Conservation (phyloP, 1,140 invertebrate genomes). For the Vanessa tameamea region DNA sequence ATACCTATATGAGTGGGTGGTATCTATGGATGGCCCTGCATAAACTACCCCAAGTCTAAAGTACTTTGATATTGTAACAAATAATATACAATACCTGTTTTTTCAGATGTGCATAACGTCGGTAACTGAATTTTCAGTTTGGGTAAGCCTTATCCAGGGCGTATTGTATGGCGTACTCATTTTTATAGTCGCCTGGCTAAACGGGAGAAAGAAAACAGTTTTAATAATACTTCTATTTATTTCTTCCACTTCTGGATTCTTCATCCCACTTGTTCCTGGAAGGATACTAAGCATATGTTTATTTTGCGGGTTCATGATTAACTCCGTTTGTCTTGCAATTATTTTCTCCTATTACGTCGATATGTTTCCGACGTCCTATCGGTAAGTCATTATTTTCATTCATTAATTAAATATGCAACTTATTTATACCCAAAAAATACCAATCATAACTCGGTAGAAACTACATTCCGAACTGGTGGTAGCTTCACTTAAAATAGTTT, state of each 20-base stretch:
- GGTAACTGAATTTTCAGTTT: slow-evolving; percentile 9
- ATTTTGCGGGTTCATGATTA: slow-evolving; percentile 34
- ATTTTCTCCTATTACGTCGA: slow-evolving; percentile 49
- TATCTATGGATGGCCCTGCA: too few relatives aligned
- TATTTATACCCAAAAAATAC: too few relatives aligned
- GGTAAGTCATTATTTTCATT: slow-evolving; percentile 31
- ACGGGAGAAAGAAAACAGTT: slow-evolving; percentile 33
- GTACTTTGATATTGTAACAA: too few relatives aligned
- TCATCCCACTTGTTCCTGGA: slow-evolving; percentile 21
- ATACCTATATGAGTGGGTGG: too few relatives aligned
- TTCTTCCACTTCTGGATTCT: slow-evolving; percentile 1
- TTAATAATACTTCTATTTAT: slow-evolving; percentile 21
- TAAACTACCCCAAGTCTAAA: too few relatives aligned
- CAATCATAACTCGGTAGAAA: too few relatives aligned
- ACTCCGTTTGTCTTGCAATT: slow-evolving; percentile 36
- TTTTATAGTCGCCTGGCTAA: slow-evolving; percentile 26
- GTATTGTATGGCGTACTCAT: slow-evolving; percentile 31
- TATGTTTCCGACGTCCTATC: slow-evolving; percentile 48
- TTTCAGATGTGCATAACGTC: slow-evolving; percentile 20
- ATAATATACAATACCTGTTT: neutral
- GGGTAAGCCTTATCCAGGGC: slow-evolving; percentile 10
- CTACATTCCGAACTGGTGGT: too few relatives aligned
- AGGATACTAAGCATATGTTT: slow-evolving; percentile 36
- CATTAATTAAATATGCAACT: too few relatives aligned
- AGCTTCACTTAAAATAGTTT: too few relatives aligned